Base-by-base conservation (phyloP, 2,797 vertebrate species). In the Arrhamphus sclerolepis region DNA sequence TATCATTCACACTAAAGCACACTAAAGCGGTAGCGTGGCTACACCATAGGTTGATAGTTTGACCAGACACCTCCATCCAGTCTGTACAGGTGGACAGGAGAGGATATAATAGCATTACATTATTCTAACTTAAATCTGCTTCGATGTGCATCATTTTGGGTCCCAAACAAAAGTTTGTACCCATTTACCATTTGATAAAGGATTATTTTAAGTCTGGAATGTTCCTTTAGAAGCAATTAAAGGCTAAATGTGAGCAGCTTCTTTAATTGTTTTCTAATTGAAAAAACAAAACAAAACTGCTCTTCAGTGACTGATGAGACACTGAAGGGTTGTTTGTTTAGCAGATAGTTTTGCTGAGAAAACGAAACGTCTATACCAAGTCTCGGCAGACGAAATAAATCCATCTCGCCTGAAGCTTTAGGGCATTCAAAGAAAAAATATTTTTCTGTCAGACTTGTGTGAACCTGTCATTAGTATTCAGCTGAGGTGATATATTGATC, bases 391-490 rank as follows among this genome's bases (percentile, higher is more conserved):
- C 49, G 11, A 4, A 0, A 59, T 42, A 54, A 54, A n/a, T 67
- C 65, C 51, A 58, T 72, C 73, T 43, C 42, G 6, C 39, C 0
- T n/a, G 0, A 57, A 62, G 57, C 77, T 75, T 70, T 19, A 53
- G 66, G 62, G 39, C 48, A 52, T 83, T 75, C 11, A 29, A 56
- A 5, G 24, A 2, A 64, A 58, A n/a, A n/a, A n/a, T n/a, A 71
- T 2, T 1, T 28, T 72, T 62, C 55, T 46, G 42, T 56, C 52
- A 26, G 62, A 71, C 83, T 46, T 86, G 87, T 53, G 39, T 21
- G 40, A 78, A 74, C 82, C 62, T 83, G 89, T 64, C 72, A 54
- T 53, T 64, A 49, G 50, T 21, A 42, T n/a, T 46, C 24, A 66
- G 46, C 14, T 2, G 1, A 38, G 22, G 22, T 49, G 52, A 84